These are phyloP conservation scores for Laspeyria flexula DNA, from an alignment of 2,888 invertebrate genomes.

Conservation along the genomic window DNA sequence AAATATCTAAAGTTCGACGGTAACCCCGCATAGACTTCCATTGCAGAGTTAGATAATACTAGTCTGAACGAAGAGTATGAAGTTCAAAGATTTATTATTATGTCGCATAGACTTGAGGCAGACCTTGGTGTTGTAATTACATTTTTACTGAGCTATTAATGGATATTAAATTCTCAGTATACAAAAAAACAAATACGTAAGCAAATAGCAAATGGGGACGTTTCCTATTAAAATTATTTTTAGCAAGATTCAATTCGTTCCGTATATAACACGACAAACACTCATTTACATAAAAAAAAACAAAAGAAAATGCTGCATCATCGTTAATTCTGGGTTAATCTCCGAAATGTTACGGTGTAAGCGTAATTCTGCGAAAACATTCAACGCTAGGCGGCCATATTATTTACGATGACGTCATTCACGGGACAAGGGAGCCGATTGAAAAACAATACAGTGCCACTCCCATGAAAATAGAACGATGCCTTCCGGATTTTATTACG, in stretches of 20 bases:
- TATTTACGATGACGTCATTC: slow-evolving; percentile 53
- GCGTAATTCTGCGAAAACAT: slow-evolving; percentile 46
- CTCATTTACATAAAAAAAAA: slow-evolving; percentile 10
- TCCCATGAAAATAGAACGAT: slow-evolving; percentile 42
- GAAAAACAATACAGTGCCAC: slow-evolving; percentile 54
- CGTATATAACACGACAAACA: slow-evolving; percentile 1
- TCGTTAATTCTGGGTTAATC: slow-evolving; percentile 40
- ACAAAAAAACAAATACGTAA: no score
- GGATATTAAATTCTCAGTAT: no score
- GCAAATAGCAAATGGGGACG: no score
- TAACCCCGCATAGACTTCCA: no score
- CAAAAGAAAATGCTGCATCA: slow-evolving; percentile 28
- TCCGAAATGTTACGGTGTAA: slow-evolving; percentile 39
- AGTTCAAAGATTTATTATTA: no score
- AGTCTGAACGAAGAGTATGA: no score
- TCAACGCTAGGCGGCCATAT: slow-evolving; percentile 46
- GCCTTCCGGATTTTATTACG: slow-evolving; percentile 33
- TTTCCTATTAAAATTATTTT: no score
- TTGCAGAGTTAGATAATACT: no score
- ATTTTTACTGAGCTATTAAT: no score
- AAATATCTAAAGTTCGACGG: no score
- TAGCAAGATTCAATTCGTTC: neutral
- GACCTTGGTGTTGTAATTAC: no score
- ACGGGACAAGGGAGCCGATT: slow-evolving; percentile 45
- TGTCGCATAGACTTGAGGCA: no score